These are phyloP conservation scores for Alouatta caraya DNA, from an alignment of 2,797 vertebrate genomes.

Conservation along the genomic window DNA sequence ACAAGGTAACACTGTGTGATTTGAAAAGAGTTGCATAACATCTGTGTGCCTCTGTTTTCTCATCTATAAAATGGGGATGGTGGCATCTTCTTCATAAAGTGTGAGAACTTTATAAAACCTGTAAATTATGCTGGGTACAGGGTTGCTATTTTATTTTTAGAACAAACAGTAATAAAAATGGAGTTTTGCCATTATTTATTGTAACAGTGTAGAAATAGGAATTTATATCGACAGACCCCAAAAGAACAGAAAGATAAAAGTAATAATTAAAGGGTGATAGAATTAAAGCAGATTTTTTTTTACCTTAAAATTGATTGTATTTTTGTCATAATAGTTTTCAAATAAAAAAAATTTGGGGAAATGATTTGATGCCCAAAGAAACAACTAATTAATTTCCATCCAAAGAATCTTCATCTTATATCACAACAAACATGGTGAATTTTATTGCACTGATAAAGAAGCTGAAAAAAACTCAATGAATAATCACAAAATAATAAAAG, in stretches of 20 bases:
- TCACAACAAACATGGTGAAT: not conserved
- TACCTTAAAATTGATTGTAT: not conserved
- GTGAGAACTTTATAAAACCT: not conserved
- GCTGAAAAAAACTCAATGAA: not conserved
- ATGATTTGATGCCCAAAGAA: not conserved
- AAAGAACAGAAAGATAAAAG: not conserved
- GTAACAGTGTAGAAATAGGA: not conserved
- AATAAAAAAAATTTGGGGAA: not conserved
- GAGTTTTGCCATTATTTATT: not conserved
- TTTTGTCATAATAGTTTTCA: not conserved
- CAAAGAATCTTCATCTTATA: not conserved
- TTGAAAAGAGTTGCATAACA: not conserved
- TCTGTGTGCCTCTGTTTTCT: not conserved
- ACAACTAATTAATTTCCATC: not conserved
- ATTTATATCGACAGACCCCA: not conserved
- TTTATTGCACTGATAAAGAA: not conserved
- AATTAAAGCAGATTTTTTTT: not conserved
- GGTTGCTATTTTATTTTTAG: not conserved
- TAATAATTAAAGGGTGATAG: not conserved
- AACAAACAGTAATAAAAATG: not conserved
- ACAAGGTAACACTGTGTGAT: not conserved
- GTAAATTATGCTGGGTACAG: accelerated
- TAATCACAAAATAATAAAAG: not conserved
- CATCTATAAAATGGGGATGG: not conserved
- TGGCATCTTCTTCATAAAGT: not conserved